Evolutionary conservation across 1,140 invertebrate genomes (phyloP), one percentile per base, ranked within the genome.

Genomic region (Vanessa atalanta): DNA sequence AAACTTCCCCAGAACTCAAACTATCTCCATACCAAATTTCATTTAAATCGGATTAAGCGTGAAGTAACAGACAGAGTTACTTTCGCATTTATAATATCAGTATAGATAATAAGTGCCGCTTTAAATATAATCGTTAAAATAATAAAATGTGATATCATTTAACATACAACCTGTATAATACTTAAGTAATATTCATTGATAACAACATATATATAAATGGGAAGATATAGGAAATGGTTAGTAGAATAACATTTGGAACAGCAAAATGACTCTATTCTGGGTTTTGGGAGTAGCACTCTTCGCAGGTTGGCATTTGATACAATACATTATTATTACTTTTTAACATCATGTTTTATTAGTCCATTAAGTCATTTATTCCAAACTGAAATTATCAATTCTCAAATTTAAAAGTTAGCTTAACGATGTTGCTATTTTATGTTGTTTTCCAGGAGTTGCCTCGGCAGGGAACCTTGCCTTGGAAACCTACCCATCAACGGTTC

Each of bases 401-500:
- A 31, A 31, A 31, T 31, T 1, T 31, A 31, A 31, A 31, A 31
- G 26, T 31, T 31, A 31, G 6, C 3, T 31, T 31, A 31, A 6
- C 2, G 48, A 51, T n/a, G 5, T n/a, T 51, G 48, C 7, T 14
- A 1, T 15, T 12, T 51, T 2, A 43, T 43, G 9, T 43, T 43
- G 37, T 43, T 43, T 43, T 43, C 6, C 37, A 43, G 48, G 14
- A 51, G 48, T 14, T 51, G 48, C 48, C 48, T 14, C 48, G 0
- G 13, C 48, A 51, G 48, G 48, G 2, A n/a, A 51, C 48, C n/a
- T 4, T 4, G 16, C 79, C 37, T 75, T 88, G 4, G 78, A 84
- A 20, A 47, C 55, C 2, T 78, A 80, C 68, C 86, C 86, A 0
- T 73, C 65, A 16, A 73, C 83, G 0, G 84, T 84, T 3, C 84